Percentiles rank a stretch among this genome's conserved stretches.
Conservation (phyloP, 2,797 vertebrate genomes). For the Mormyrops attenuatus region DNA sequence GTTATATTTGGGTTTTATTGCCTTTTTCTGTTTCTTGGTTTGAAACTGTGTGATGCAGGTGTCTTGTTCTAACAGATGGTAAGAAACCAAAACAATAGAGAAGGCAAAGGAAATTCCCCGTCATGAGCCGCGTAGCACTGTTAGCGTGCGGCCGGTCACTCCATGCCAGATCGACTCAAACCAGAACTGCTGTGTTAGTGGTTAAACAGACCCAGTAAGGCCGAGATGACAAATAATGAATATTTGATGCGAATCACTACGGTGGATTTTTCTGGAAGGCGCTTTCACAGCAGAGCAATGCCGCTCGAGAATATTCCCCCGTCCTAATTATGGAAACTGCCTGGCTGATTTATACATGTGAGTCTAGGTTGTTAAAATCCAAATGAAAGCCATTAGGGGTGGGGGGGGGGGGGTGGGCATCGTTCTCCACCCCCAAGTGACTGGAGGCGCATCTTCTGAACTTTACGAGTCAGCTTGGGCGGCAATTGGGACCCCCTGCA, state of each 20-base stretch:
- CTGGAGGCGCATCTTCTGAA: neutral
- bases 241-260: neutral
- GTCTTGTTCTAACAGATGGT: neutral
- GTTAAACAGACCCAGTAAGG: neutral
- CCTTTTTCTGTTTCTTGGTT: neutral
- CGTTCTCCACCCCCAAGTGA: neutral
- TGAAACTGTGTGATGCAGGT: neutral
- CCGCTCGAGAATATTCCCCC: constrained; percentile 33
- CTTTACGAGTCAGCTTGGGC: too few species aligned
- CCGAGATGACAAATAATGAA: neutral
- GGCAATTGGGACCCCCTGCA: too few species aligned
- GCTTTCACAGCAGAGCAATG: constrained; percentile 26
- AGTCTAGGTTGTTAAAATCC: neutral
- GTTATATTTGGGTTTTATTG: neutral
- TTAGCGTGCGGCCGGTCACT: neutral
- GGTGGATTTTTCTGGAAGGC: neutral
- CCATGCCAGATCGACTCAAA: neutral
- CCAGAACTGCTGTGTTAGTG: neutral
- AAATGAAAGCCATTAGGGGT: neutral
- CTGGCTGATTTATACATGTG: constrained; percentile 29
- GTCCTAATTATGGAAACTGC: constrained; percentile 34
- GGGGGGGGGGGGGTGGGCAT: neutral
- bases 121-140: neutral
- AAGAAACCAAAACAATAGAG: neutral
- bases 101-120: neutral